Conservation (phyloP, 2,888 invertebrate genomes). For the Helleia helle region DNA sequence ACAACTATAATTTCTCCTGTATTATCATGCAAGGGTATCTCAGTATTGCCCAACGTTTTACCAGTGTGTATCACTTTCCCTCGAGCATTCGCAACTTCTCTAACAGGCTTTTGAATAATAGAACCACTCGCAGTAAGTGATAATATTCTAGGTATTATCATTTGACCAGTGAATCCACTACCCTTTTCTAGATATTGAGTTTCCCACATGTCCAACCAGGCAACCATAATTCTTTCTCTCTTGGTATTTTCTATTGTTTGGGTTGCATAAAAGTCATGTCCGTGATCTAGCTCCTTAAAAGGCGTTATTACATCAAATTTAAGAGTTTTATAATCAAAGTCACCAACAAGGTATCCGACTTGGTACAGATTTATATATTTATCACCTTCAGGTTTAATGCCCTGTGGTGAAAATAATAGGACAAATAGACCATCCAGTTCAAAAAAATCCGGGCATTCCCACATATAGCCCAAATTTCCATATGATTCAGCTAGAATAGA, state of each 20-base stretch:
- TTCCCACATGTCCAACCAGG: slow-evolving; percentile 57
- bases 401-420: slow-evolving; percentile 50
- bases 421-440: slow-evolving; percentile 39
- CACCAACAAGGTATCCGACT: slow-evolving; percentile 47
- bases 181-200: slow-evolving; percentile 37
- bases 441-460: slow-evolving; percentile 65
- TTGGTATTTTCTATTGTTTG: slow-evolving; percentile 34
- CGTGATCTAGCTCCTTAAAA: slow-evolving; percentile 39
- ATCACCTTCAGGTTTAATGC: slow-evolving; percentile 36
- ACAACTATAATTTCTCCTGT: background rate
- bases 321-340: slow-evolving; percentile 36
- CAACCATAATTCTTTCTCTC: slow-evolving; percentile 35
- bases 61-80: slow-evolving; percentile 2
- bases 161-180: slow-evolving; percentile 43
- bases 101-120: slow-evolving; percentile 32
- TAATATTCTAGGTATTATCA: slow-evolving; percentile 40
- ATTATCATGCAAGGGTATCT: background rate
- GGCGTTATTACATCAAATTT: slow-evolving; percentile 28
- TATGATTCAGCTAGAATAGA: slow-evolving; percentile 35
- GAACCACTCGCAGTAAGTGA: slow-evolving; percentile 23
- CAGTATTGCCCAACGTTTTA: background rate
- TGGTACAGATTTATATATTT: slow-evolving; percentile 39
- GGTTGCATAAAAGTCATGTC: slow-evolving; percentile 55
- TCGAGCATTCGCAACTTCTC: slow-evolving; percentile 21
- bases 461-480: slow-evolving; percentile 48